Base-by-base conservation (phyloP, 2,888 invertebrate species). In the Drosophila leonis region DNA sequence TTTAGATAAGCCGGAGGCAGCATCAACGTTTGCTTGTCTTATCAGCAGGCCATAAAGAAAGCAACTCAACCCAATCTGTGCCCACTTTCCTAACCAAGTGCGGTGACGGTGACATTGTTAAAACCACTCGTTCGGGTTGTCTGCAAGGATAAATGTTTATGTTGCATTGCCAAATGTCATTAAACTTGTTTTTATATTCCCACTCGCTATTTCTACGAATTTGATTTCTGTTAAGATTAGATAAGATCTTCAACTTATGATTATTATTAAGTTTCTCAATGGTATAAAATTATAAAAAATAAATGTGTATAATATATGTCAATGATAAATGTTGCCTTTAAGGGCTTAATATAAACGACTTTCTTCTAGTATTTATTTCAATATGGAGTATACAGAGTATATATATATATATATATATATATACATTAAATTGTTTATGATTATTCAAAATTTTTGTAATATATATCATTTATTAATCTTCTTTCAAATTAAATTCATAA, bases 1-100 rank as follows among this genome's bases (percentile, higher is more conserved):
- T 83, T 76, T 68, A 87, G 83, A 83, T 83, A 82, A 84, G 65
- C 15, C 2, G 2, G 33, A 13, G 78, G 70, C 59, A 62, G 35
- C 41, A 27, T 10, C 44, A 13, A 39, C 18, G 13, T 37, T 31
- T 4, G 27, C 4, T 54, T 33, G 15, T n/a, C 20, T 35, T 52
- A 55, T 65, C 41, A 29, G 15, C 12, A 5, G 2, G n/a, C n/a
- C 15, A 52, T 70, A 64, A 65, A 52, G n/a, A 57, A 39, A 57
- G 20, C 24, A 31, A 33, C 15, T 29, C 6, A n/a, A 20, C 4
- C 7, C 49, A 20, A 42, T 41, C 46, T 52, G 3, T 9, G 42
- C 42, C 8, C 39, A 39, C 39, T n/a, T n/a, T 39, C n/a, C n/a
- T 5, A 18, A 12, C 5, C 3, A 18, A 10, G 10, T 2, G 7